Conservation (phyloP, 92 coral and sea anemone species). For the Zoanthus sansibaricus region DNA sequence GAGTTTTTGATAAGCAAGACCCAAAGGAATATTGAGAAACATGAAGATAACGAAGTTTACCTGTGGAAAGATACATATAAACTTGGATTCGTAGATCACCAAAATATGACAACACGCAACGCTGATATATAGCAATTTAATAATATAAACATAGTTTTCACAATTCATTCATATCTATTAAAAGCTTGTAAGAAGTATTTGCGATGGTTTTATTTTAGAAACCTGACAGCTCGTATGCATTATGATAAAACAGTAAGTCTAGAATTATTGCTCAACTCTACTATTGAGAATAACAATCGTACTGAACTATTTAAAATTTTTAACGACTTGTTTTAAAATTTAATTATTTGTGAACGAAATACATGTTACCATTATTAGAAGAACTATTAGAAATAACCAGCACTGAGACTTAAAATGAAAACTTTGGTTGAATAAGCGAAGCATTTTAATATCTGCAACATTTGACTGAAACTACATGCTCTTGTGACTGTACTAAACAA, state of each 20-base stretch:
- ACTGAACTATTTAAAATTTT: neutral
- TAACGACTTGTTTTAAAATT: no score
- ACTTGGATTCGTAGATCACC: neutral
- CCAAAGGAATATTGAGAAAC: constrained; percentile 35
- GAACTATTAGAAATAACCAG: no score
- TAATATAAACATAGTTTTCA: neutral
- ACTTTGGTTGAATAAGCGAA: no score
- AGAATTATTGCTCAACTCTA: neutral
- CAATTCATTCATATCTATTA: neutral
- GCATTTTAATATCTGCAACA: no score
- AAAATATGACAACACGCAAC: neutral
- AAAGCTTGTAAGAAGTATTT: neutral
- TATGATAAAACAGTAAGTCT: neutral
- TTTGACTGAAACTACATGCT: no score
- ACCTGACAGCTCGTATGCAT: neutral
- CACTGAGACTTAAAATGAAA: no score
- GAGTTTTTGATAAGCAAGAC: constrained; percentile 10
- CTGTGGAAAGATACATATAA: neutral
- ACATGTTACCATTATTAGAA: no score
- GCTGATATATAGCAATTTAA: neutral
- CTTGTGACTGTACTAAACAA: no score
- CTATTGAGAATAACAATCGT: neutral
- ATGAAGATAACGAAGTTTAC: constrained; percentile 37
- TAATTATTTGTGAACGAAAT: no score
- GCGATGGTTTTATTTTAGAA: neutral